Base-by-base conservation (phyloP, 2,797 vertebrate genomes). In the Coilia nasus region DNA sequence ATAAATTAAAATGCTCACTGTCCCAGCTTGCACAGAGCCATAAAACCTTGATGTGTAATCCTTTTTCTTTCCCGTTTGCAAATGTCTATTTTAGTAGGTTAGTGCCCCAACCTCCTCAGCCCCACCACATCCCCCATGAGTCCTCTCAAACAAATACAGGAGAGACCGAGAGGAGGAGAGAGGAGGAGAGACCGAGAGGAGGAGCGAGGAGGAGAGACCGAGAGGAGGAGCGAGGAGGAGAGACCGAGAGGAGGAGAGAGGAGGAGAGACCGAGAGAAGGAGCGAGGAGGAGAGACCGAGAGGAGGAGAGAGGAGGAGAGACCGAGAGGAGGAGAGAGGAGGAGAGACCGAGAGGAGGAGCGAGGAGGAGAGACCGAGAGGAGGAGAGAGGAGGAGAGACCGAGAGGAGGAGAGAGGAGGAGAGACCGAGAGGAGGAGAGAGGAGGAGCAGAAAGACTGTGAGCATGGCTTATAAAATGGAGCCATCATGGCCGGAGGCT, bases 41-140 rank as follows among this genome's bases (percentile, higher is more conserved):
- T 94, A 93, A 94, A 94, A 92, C 83, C 90, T 91, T 93, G 93
- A 95, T 95, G 95, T 94, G 92, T 91, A 93, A 90, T 91, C 91
- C 92, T 92, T 95, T 92, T 92, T 89, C 9, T 9, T 54, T 9
- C 90, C 90, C 91, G 93, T 87, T 93, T 87, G 85, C 90, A 93
- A 93, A 93, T 92, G 91, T 92, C 92, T 93, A 89, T 87, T 93
- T 93, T 91, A 92, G 88, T 87, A 89, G 83, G 81, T 54, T 28
- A 59, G 23, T 62, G 71, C 41, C 60, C 15, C 50, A 9, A 78
- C 17, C 71, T 7, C 17, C 35, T 78, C 71, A 6, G 2, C 19
- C 57, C 57, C 57, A 2, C 7, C 50, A 1, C 7, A 14, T 7
- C 50, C 50, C 50, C 2, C 50, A 54, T 54, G 57, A 21, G 71